These are phyloP conservation scores for Orgyia antiqua DNA, from an alignment of 2,888 invertebrate species.

Conservation along the genomic window DNA sequence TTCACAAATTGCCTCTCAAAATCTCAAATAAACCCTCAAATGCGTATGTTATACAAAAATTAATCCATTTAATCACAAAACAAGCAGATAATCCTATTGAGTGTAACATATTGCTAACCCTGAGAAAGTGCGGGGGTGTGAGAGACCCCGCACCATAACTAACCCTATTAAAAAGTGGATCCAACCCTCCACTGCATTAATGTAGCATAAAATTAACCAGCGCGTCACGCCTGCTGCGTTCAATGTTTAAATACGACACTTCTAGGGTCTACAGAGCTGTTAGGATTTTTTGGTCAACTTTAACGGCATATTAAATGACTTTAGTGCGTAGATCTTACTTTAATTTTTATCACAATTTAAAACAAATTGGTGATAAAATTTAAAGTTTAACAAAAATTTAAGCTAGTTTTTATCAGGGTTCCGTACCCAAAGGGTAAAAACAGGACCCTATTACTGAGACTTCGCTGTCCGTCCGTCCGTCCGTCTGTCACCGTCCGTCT, in stretches of 20 bases:
- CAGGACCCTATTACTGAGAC: too few species aligned
- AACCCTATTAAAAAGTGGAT: slow-evolving; percentile 73
- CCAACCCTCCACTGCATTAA: slow-evolving; percentile 60
- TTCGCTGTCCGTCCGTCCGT: too few species aligned
- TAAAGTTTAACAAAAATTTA: neutral
- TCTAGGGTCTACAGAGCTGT: slow-evolving; percentile 31
- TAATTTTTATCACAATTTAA: too few species aligned
- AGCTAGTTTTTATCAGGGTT: too few species aligned
- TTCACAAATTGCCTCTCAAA: slow-evolving; percentile 2
- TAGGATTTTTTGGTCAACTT: slow-evolving; percentile 30
- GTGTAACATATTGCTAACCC: slow-evolving; percentile 61
- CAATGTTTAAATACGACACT: slow-evolving; percentile 49
- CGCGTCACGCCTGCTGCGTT: slow-evolving; percentile 59
- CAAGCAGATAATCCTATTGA: slow-evolving; percentile 49
- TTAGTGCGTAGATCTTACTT: too few species aligned
- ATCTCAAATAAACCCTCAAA: slow-evolving; percentile 20
- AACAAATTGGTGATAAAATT: too few species aligned
- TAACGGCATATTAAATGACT: slow-evolving; percentile 5
- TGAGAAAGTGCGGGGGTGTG: slow-evolving; percentile 47
- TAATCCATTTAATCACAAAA: slow-evolving; percentile 41
- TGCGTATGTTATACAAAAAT: slow-evolving; percentile 21
- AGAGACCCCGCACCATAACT: slow-evolving; percentile 62
- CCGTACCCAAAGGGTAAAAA: too few species aligned
- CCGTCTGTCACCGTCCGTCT: too few species aligned
- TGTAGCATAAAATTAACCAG: slow-evolving; percentile 77